Base-by-base conservation (phyloP, 2,797 vertebrate species). In the Enteromius anoplus region DNA sequence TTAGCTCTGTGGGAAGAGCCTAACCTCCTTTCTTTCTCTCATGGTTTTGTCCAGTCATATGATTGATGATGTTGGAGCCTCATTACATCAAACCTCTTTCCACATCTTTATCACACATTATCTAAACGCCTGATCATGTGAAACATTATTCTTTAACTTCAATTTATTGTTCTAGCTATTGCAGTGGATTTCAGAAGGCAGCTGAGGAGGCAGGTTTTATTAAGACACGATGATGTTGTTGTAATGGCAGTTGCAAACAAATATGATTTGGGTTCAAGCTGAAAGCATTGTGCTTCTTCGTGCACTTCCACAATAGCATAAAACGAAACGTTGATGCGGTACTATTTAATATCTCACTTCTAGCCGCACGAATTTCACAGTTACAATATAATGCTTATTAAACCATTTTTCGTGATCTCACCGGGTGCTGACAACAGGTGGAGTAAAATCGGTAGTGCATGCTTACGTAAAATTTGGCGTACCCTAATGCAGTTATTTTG, bases 41-140 rank as follows among this genome's bases (percentile, higher is more conserved):
- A 2, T 55, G 71, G 5, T 75, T 76, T 26, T 45, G 15, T 58
- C 15, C 58, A 45, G 60, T 34, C 60, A 66, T 51, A 34, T 78
- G 62, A 65, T 29, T 78, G 19, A 47, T 78, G 40, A 47, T n/a
- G 26, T 29, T 29, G 11, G 2, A 12, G 58, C 23, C 32, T 58
- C 72, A 15, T 26, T 58, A 75, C 32, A 7, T 58, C 51, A 49
- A 78, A 34, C 29, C 15, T 34, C 14, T 79, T 79, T 55, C 53
- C 21, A 69, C 32, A 55, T 58, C 23, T 58, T 55, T 70, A 66
- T 66, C n/a, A 37, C 29, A 23, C 45, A 49, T n/a, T 64, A 49
- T 78, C 42, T 34, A n/a, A 78, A 65, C 75, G 5, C 51, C 3
- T 26, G 32, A 53, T 66, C 64, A 12, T 12, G 12, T 65, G 6